Evolutionary conservation across 2,113 vertebrate genomes (phyloP).

Genomic region (Thunnus maccoyii): DNA sequence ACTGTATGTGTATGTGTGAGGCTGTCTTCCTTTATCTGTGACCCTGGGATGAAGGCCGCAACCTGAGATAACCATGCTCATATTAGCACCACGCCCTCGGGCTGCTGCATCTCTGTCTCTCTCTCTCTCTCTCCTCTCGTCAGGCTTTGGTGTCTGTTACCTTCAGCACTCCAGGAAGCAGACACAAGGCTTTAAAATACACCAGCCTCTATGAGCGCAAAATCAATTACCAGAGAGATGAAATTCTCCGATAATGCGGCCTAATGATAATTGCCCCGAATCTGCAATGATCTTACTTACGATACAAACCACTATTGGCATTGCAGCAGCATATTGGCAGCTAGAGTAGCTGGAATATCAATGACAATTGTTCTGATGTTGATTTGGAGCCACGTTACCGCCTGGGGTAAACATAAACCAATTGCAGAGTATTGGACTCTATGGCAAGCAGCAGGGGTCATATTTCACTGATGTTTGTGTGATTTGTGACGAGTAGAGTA

Average conservation of each 20-base stretch:
- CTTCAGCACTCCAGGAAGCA: constrained; percentile 74
- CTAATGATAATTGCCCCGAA: constrained; percentile 76
- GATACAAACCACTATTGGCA: constrained; percentile 75
- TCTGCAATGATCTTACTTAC: constrained; percentile 68
- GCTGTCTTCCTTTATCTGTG: constrained; percentile 50
- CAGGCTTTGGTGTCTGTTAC: constrained; percentile 72
- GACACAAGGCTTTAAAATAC: constrained; percentile 55
- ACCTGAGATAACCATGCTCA: constrained; percentile 67
- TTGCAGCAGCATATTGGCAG: constrained; percentile 63
- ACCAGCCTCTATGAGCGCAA: constrained; percentile 48
- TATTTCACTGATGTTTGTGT: constrained; percentile 61
- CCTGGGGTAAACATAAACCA: constrained; percentile 71
- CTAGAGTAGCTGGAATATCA: constrained; percentile 76
- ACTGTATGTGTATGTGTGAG: constrained; percentile 4
- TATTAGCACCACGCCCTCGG: constrained; percentile 58
- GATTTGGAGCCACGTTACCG: constrained; percentile 65
- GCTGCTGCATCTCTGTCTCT: constrained; percentile 49
- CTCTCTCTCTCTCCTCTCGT: constrained; percentile 23
- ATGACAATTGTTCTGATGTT: constrained; percentile 75
- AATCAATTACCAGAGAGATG: constrained; percentile 80
- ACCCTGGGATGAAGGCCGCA: constrained; percentile 65
- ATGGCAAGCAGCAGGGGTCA: constrained; percentile 49
- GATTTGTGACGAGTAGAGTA: constrained; percentile 57
- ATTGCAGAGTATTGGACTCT: constrained; percentile 55
- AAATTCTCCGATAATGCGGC: constrained; percentile 77